Conservation (phyloP, 2,113 vertebrate genomes). For the Tragulus kanchil region DNA sequence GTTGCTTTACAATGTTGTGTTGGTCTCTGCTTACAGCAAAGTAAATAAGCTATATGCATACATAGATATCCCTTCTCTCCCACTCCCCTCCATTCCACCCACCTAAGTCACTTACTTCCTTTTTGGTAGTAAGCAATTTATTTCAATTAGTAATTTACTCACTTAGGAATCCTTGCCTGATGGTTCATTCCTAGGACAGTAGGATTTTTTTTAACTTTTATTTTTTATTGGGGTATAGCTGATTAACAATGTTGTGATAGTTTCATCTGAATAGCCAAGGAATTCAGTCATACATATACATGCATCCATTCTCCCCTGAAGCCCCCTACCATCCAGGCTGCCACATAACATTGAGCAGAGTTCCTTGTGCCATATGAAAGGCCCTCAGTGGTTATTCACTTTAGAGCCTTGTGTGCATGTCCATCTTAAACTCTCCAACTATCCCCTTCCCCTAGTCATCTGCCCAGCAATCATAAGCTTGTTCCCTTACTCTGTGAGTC, state of each 20-base stretch:
- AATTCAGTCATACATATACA: not conserved
- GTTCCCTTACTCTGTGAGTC: not conserved
- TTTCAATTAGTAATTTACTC: slow-evolving; percentile 3
- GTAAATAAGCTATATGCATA: not conserved
- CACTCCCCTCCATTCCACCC: not conserved
- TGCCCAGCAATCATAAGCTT: not conserved
- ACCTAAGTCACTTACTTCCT: not conserved
- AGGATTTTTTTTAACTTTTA: not conserved
- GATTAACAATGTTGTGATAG: not conserved
- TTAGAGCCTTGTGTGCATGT: not conserved
- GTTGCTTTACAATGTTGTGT: not conserved
- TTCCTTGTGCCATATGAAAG: not conserved
- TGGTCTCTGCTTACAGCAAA: not conserved
- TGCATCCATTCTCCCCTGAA: not conserved
- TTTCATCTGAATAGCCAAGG: not conserved
- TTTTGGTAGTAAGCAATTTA: not conserved
- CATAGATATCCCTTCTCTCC: not conserved
- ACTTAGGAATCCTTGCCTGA: not conserved
- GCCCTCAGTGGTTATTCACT: not conserved
- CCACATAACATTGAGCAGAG: not conserved
- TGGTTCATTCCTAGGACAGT: not conserved
- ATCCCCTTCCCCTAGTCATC: not conserved
- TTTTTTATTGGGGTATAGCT: not conserved
- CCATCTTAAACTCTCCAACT: not conserved
- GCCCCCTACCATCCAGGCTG: not conserved